Evolutionary conservation across 2,113 vertebrate genomes (phyloP), one percentile per base, ranked within the genome.

Genomic region (Larimichthys polyactis): DNA sequence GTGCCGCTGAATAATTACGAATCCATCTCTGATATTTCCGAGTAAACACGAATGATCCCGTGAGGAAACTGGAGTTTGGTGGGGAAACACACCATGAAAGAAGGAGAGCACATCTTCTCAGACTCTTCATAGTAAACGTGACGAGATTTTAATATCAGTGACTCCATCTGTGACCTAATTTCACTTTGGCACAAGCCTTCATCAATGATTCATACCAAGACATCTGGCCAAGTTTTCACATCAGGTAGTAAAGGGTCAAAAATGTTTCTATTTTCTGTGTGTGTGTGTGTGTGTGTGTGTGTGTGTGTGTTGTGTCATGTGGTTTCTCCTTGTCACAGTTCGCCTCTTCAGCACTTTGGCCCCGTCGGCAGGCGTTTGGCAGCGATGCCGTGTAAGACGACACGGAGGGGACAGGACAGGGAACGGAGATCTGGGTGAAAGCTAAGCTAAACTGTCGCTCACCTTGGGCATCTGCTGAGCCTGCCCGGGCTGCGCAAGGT

Each of bases 361-460:
- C 64, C 10, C 11, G 84, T 76, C 77, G 64, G 68, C 77, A 73
- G 66, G 71, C 77, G 36, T 82, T 84, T 70, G 84, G 87, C 79
- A 81, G 67, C 24, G 11, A 65, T 81, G 85, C 83, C 87, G 71
- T 91, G 92, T 90, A 93, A 93, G 89, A 94, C 63, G 90, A 94
- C 82, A 87, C 90, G 74, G 83, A 43, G 69, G 78, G 71, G 52
- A 75, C 64, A 75, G 87, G 79, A 78, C 64, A 10, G 74, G 74
- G 57, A 84, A 48, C n/a, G 11, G 83, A 27, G 83, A 72, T 75
- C 87, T 71, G 70, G 77, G 68, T 85, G 85, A 92, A 90, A 91
- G 86, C 87, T 81, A 90, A 93, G 88, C 88, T 40, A 9, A 40
- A 85, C 86, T 62, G 89, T 68, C 71, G 24, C 84, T 93, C 88